These are phyloP conservation scores for Cotesia chilonis DNA, from an alignment of 1,140 invertebrate species.

Conservation along the genomic window DNA sequence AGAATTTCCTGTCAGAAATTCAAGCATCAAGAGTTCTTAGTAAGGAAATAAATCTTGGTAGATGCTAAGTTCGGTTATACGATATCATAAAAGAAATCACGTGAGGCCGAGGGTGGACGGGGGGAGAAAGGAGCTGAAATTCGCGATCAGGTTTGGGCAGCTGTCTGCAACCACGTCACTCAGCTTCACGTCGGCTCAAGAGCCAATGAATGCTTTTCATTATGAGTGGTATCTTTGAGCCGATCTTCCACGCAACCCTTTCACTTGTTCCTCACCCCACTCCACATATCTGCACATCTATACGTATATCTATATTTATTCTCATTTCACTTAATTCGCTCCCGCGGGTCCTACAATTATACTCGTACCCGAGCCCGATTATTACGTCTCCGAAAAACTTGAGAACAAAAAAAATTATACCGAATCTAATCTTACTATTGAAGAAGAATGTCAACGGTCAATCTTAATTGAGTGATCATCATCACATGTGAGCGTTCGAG, in stretches of 20 bases:
- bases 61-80: conserved; percentile 57
- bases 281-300: conserved; percentile 14
- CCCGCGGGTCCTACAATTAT: not conserved
- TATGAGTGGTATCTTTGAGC: conserved; percentile 60
- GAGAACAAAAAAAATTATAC: too few relatives aligned
- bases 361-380: not conserved
- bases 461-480: conserved; percentile 16
- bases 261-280: conserved; percentile 49
- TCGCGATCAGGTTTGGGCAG: conserved; percentile 56
- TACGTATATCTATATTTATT: not conserved
- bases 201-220: conserved; percentile 64
- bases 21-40: too few relatives aligned
- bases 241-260: conserved; percentile 47
- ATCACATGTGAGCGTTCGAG: not conserved
- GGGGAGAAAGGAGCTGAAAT: not conserved
- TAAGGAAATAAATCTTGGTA: not conserved
- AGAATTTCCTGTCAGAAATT: too few relatives aligned
- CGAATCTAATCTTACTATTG: too few relatives aligned
- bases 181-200: conserved; percentile 57
- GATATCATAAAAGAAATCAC: conserved; percentile 63
- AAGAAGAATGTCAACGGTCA: too few relatives aligned
- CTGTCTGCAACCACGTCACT: conserved; percentile 65
- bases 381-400: too few relatives aligned
- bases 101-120: conserved; percentile 46
- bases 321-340: conserved; percentile 22